Evolutionary conservation across 1,140 invertebrate genomes (phyloP), one percentile per base, ranked within the genome.

Genomic region (Magallana angulata): DNA sequence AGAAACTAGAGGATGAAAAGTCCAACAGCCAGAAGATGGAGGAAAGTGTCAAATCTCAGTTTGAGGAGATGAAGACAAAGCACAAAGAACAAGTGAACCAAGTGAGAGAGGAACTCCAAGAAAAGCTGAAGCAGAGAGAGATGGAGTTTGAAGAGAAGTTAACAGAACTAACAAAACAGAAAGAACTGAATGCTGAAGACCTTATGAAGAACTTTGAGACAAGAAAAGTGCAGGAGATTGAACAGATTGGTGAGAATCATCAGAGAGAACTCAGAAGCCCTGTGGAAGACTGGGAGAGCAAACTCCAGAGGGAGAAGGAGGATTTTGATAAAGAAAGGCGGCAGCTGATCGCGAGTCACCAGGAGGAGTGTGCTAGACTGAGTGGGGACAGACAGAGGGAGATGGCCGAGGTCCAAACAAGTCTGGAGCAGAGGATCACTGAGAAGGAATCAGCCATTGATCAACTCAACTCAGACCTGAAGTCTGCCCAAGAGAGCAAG

Each of bases 61-160:
- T 92, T 90, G 90, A 93, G 64, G 91, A 93, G 59, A 89, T 91
- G 83, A 90, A 92, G 81, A 87, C 81, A n/a, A 89, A 91, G 84
- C 91, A 87, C 80, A 93, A 93, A 84, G 92, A 93, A 24, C 90
- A 87, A 18, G 86, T 92, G 89, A 87, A 88, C 16, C 92, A 92
- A 88, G 84, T 93, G 56, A 93, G 92, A 87, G 91, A 94, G 82
- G 90, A 92, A 83, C 93, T 92, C 91, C 91, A 93, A 87, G 91
- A 93, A n/a, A 93, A 92, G 71, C 16, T 94, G 30, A 89, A 91
- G 57, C 90, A 92, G 62, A 93, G 93, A 92, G 91, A 94, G 86
- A 89, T 88, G 85, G 89, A 91, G 12, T 93, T 91, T 90, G 91
- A 92, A 87, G 86, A 86, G n/a, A 90, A 90, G 16, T 71, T 93